A percentile compares a stretch with the other conserved stretches of the same genome.
Conservation (phyloP, 2,888 invertebrate genomes). For the Amphipyra berbera region DNA sequence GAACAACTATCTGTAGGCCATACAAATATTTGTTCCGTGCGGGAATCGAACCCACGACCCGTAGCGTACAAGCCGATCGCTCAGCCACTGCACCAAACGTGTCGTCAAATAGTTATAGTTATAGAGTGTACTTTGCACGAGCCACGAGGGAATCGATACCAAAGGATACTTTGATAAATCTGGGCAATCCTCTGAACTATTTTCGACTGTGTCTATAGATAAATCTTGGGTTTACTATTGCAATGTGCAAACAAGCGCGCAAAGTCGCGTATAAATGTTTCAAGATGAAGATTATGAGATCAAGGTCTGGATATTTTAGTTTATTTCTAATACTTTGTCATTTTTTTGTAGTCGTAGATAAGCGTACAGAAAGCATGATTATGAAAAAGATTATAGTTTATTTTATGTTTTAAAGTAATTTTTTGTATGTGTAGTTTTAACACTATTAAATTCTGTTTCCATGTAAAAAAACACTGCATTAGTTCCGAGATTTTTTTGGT, state of each 20-base stretch:
- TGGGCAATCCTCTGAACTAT: constrained; percentile 54
- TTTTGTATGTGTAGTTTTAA: too few species aligned
- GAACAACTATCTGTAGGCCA: too few species aligned
- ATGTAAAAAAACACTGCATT: constrained; percentile 17
- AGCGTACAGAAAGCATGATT: background rate
- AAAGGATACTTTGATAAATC: constrained; percentile 42
- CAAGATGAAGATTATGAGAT: constrained; percentile 33
- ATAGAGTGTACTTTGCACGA: constrained; percentile 12
- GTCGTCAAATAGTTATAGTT: too few species aligned
- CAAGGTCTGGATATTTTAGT: constrained; percentile 17
- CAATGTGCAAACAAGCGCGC: constrained; percentile 51
- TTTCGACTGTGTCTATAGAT: constrained; percentile 50
- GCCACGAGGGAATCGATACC: constrained; percentile 27
- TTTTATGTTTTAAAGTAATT: too few species aligned
- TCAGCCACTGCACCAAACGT: too few species aligned
- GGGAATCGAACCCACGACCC: too few species aligned
- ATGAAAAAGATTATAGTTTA: background rate
- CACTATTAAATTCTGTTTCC: background rate
- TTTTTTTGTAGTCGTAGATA: background rate
- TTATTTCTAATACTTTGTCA: constrained; percentile 14
- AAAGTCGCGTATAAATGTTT: constrained; percentile 41
- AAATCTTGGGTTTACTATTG: constrained; percentile 57
- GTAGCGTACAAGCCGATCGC: too few species aligned
- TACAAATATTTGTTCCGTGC: too few species aligned
- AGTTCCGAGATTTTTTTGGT: constrained; percentile 27